These are phyloP conservation scores for Gulo gulo DNA, from an alignment of 2,113 vertebrate species.

Conservation along the genomic window DNA sequence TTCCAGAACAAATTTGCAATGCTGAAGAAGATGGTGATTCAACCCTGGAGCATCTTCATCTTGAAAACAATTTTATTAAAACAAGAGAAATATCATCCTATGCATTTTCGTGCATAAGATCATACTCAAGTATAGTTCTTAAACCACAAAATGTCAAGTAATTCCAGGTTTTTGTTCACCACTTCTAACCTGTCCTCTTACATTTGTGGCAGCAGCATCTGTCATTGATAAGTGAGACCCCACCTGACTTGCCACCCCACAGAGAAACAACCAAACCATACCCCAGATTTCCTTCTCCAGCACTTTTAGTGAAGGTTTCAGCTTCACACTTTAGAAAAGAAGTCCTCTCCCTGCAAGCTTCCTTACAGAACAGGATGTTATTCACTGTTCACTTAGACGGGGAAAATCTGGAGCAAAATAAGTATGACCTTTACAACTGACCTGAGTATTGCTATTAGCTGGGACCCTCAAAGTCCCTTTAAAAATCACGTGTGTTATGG, in stretches of 20 bases:
- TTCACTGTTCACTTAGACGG: not conserved
- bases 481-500: not conserved
- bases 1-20: slow-evolving; percentile 90
- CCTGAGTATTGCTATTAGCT: not conserved
- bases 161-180: slow-evolving; percentile 43
- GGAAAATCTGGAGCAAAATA: not conserved
- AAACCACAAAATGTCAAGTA: slow-evolving; percentile 91
- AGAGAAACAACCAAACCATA: not conserved
- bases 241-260: not conserved
- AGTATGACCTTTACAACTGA: not conserved
- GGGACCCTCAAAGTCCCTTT: not conserved
- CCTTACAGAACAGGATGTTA: not conserved
- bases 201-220: slow-evolving; percentile 15
- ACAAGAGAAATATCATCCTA: slow-evolving; percentile 87
- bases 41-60: slow-evolving; percentile 90
- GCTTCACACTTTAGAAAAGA: not conserved
- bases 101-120: slow-evolving; percentile 92
- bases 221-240: not conserved
- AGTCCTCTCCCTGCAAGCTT: not conserved
- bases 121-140: slow-evolving; percentile 91
- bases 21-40: slow-evolving; percentile 82
- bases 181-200: slow-evolving; percentile 26
- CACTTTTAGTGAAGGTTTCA: not conserved
- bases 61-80: slow-evolving; percentile 95
- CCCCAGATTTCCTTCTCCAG: not conserved